Evolutionary conservation across 2,888 invertebrate genomes (phyloP).

Genomic region (Acholoe squamosa): DNA sequence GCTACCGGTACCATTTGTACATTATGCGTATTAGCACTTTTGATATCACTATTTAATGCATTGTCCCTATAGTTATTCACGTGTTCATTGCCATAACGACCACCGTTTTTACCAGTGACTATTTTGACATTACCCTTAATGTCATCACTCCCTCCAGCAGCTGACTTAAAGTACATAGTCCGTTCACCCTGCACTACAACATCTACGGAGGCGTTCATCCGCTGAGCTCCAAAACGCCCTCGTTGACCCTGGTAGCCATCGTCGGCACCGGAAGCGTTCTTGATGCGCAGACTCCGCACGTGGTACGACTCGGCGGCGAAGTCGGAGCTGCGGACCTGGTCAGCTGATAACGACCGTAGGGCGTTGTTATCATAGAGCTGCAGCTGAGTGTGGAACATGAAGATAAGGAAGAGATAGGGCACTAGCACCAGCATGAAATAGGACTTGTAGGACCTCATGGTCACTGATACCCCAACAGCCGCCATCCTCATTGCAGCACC

Average conservation of each 20-base stretch:
- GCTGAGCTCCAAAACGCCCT: neutral
- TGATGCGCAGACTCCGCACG: conserved; percentile 43
- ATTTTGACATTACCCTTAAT: neutral
- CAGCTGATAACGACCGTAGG: neutral
- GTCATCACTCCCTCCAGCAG: neutral
- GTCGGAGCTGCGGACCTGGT: neutral
- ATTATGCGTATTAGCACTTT: neutral
- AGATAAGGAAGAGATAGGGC: conserved; percentile 64
- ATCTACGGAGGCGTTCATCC: conserved; percentile 12
- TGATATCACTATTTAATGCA: neutral
- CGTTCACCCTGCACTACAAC: conserved; percentile 47
- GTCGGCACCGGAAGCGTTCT: conserved; percentile 41
- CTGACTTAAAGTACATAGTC: conserved; percentile 32
- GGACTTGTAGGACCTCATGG: conserved; percentile 61
- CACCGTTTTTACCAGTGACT: neutral
- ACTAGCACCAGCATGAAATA: conserved; percentile 61
- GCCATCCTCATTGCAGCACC: conserved; percentile 13
- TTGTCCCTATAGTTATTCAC: neutral
- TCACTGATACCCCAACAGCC: conserved; percentile 26
- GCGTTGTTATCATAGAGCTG: conserved; percentile 51
- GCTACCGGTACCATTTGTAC: neutral
- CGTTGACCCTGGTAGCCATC: neutral
- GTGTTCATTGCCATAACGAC: neutral
- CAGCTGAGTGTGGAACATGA: conserved; percentile 64
- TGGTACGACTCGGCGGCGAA: conserved; percentile 50